A percentile compares a stretch with the other conserved stretches of the same genome.
These are phyloP conservation scores for Zelostemma sp. DNA, from an alignment of 1,140 invertebrate genomes.

Conservation along the genomic window DNA sequence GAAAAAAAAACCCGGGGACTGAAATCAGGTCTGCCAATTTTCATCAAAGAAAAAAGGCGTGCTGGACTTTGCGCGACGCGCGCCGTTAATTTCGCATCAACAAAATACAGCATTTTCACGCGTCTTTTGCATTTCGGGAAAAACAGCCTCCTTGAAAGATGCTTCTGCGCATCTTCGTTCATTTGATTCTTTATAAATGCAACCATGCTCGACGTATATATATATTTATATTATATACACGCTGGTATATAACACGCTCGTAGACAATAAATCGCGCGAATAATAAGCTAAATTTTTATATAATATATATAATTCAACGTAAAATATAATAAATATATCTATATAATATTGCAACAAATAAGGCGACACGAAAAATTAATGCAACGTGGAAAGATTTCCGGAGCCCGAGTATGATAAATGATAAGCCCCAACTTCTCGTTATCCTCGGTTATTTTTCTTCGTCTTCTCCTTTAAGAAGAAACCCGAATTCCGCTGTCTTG, in stretches of 20 bases:
- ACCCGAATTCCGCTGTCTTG: constrained; percentile 10
- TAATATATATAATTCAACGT: constrained; percentile 32
- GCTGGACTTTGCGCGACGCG: too few species aligned
- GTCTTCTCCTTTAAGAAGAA: constrained; percentile 22
- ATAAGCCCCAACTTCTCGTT: constrained; percentile 25
- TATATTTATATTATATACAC: constrained; percentile 42
- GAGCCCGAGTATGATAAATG: constrained; percentile 26
- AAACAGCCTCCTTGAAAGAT: too few species aligned
- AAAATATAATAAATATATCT: constrained; percentile 43
- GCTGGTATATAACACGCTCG: constrained; percentile 35
- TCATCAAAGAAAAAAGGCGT: too few species aligned
- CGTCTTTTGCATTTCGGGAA: not conserved
- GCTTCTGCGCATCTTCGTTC: too few species aligned
- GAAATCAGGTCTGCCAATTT: too few species aligned
- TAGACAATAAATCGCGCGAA: constrained; percentile 37
- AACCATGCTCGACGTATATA: constrained; percentile 37
- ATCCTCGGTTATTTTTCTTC: constrained; percentile 20
- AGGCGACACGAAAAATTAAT: constrained; percentile 32
- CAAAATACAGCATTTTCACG: not conserved
- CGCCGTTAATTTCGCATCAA: too few species aligned
- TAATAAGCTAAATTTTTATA: constrained; percentile 40
- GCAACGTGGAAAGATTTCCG: constrained; percentile 32
- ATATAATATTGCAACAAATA: constrained; percentile 33
- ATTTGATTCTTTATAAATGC: constrained; percentile 27
- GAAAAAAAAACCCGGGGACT: too few species aligned